Conservation (phyloP, 2,888 invertebrate species). For the Idaea biselata region DNA sequence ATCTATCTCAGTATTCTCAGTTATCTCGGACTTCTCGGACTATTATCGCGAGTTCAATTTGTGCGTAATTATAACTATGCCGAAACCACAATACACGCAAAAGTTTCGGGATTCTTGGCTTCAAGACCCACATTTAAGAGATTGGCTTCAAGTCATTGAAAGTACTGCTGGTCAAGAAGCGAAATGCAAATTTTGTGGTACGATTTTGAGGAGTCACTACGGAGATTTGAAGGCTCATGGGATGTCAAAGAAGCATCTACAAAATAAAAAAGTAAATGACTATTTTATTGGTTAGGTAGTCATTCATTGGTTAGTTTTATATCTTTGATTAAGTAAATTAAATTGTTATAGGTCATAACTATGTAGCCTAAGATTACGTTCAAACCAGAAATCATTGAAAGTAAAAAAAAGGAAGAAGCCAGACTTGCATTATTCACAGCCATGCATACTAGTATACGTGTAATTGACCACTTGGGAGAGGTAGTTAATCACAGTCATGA, state of each 20-base stretch:
- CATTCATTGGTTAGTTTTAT: no score
- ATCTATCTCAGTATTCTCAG: no score
- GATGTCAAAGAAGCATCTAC: no score
- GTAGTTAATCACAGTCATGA: constrained; percentile 14
- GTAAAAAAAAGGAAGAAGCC: constrained; percentile 16
- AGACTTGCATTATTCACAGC: constrained; percentile 22
- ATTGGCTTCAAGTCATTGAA: constrained; percentile 22
- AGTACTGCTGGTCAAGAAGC: constrained; percentile 21
- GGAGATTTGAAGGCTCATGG: constrained; percentile 4
- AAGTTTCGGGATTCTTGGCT: constrained; percentile 25
- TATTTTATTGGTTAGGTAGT: no score
- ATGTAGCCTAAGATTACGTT: constrained; percentile 14
- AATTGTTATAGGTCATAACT: constrained; percentile 12
- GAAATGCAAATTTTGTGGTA: constrained; percentile 22
- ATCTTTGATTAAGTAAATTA: background rate
- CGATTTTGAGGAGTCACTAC: constrained; percentile 14
- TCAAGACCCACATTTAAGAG: constrained; percentile 17
- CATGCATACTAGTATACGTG: constrained; percentile 19
- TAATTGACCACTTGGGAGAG: constrained; percentile 22
- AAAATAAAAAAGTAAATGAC: background rate
- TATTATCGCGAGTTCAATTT: no score
- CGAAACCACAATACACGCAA: constrained; percentile 22
- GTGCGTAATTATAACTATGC: background rate
- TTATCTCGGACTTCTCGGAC: no score
- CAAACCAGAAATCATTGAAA: background rate